phyloP scores from a whole-genome alignment of 2,797 vertebrate species.

The Cryptoblepharus egeriae region DNA sequence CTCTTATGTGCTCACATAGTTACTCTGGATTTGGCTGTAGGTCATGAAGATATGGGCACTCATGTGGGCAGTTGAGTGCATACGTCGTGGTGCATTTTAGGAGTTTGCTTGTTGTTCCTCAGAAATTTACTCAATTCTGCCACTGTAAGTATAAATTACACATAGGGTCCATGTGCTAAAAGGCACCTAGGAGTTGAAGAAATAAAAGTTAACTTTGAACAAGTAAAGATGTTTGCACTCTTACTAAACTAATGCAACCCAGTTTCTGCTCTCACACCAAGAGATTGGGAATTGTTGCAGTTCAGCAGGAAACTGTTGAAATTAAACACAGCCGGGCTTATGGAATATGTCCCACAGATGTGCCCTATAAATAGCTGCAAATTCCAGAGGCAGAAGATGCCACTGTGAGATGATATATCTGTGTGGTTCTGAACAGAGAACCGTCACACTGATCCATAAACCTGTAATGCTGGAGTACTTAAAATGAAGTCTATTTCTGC shows the following conservation, averaged over 20 bases:
- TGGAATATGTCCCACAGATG: conserved; percentile 56
- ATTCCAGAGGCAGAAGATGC: neutral
- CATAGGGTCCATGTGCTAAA: neutral
- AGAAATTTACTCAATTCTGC: too few species aligned
- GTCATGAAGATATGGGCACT: too few species aligned
- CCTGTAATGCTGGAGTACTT: neutral
- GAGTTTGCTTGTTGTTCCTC: too few species aligned
- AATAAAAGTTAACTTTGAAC: neutral
- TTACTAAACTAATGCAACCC: neutral
- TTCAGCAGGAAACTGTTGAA: neutral
- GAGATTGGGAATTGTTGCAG: conserved; percentile 36
- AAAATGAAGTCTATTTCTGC: neutral
- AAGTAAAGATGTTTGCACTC: conserved; percentile 2
- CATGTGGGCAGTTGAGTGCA: too few species aligned
- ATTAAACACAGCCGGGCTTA: conserved; percentile 42
- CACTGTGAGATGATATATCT: neutral
- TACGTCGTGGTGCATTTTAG: too few species aligned
- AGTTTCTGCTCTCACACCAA: conserved; percentile 29
- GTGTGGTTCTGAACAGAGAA: neutral
- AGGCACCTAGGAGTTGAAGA: neutral
- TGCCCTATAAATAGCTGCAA: conserved; percentile 57
- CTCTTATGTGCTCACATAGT: too few species aligned
- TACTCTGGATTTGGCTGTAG: too few species aligned
- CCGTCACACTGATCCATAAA: neutral
- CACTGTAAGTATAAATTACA: neutral